Base-by-base conservation (phyloP, 2,888 invertebrate species). In the Cheilosia soror region DNA sequence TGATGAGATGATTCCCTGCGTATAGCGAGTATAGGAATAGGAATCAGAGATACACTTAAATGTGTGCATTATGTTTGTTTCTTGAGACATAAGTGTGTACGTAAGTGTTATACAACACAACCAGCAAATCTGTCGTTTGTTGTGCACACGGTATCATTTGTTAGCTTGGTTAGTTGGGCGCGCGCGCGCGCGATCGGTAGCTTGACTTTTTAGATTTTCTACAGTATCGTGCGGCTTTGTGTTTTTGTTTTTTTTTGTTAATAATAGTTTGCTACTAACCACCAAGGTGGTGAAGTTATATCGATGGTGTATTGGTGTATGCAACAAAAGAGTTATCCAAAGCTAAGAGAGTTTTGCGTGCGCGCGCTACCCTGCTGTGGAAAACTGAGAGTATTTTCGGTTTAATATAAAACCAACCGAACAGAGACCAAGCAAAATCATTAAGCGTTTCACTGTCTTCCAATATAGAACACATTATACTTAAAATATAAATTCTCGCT, bases 401-500 rank as follows among this genome's bases (percentile, higher is more conserved):
- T 49, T 85, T 81, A 73, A 85, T 85, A 85, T 85, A 85, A 85
- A 85, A 81, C 76, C 85, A 81, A 77, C 49, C 68, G 57, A 76
- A 25, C 63, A 44, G 76, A 81, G 72, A 65, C 53, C 68, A 77
- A 81, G 27, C 72, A 51, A 77, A 81, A 72, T 85, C 85, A 85
- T 85, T 77, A 66, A 81, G 68, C 81, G 76, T 80, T 77, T 49
- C 68, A 81, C 81, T 72, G 81, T 51, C 72, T 53, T 72, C 49
- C 81, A 47, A 77, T 27, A 80, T 77, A 51, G 68, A 62, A 69
- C 72, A 81, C 53, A 78, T 20, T 89, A 78, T 87, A 20, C 20
- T 89, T 68, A 88, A 89, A 42, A 27, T 29, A 33, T n/a, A 9
- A 51, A 44, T 60, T 53, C 60, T 58, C 33, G 37, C 55, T 77